Base-by-base conservation (phyloP, 2,113 vertebrate genomes). In the Rhinichthys klamathensis region DNA sequence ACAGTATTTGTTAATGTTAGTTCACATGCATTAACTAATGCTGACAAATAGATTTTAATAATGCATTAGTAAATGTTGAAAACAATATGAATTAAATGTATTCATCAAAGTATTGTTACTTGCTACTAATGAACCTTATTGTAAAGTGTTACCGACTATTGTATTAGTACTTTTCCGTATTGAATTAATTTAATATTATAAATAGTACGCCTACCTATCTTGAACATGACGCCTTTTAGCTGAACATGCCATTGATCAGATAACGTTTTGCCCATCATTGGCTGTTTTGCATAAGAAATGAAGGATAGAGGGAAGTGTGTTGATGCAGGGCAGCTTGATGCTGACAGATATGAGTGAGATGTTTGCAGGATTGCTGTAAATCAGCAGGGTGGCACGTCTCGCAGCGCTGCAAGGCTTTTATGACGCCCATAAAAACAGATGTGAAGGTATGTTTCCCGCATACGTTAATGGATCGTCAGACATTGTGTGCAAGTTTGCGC, bases 401-500 rank as follows among this genome's bases (percentile, higher is more conserved):
- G 80, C 51, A 90, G 90, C 89, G 92, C 92, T 89, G 92, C 92
- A 89, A 90, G 91, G 90, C 88, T 93, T 94, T 94, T 93, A 93
- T 94, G 89, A 89, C 88, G 80, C 89, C 93, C 91, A 77, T 94
- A 92, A 95, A 94, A 93, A 89, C 91, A 90, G 91, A 92, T 91
- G 92, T 91, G 87, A 91, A 92, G 92, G 92, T 93, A 91, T 93
- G 92, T 93, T 92, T 91, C 90, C 90, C 92, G 91, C 89, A 89
- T 92, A 91, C 86, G 86, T 90, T 70, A 89, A 90, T 89, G 89
- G 88, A 61, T 89, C 84, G 84, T 61, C 89, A 56, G 80, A 23
- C 85, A 87, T 74, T 85, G 65, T 49, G 72, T 91, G 90, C 92
- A 91, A 90, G 93, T 92, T 89, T 87, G 90, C 78, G 88, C 93